phyloP scores from a whole-genome alignment of 2,888 invertebrate genomes.

The Priocnemis perturbator region DNA sequence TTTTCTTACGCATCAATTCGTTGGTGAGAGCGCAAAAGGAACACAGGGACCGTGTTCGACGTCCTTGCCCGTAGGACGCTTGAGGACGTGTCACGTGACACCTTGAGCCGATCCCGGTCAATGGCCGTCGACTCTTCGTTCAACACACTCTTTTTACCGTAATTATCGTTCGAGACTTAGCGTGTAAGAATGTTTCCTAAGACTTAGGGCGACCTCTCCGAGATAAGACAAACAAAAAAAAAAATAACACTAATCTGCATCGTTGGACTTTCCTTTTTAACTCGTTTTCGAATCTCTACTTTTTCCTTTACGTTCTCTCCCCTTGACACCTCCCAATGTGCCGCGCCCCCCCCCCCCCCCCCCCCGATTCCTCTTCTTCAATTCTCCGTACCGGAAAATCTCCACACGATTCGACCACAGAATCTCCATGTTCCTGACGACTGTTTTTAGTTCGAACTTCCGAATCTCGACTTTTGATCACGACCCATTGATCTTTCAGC shows the following conservation, averaged over 20 bases:
- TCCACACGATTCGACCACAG: slow-evolving; percentile 29
- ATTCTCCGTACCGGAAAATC: background rate
- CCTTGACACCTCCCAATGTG: background rate
- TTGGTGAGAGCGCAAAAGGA: slow-evolving; percentile 40
- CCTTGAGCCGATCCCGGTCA: background rate
- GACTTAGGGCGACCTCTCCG: slow-evolving; percentile 44
- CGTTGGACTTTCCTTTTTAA: slow-evolving; percentile 42
- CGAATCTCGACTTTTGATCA: slow-evolving; percentile 54
- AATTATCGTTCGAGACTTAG: slow-evolving; percentile 44
- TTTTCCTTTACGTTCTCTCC: background rate
- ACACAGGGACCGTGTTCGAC: slow-evolving; percentile 10
- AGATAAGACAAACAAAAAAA: background rate
- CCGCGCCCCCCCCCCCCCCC: too few relatives aligned
- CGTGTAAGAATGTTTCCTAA: slow-evolving; percentile 49
- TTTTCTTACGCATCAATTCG: slow-evolving; percentile 49
- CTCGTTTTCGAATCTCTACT: slow-evolving; percentile 50
- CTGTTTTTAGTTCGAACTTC: slow-evolving; percentile 37
- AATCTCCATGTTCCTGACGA: slow-evolving; percentile 36
- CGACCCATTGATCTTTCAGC: slow-evolving; percentile 13
- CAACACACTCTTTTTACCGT: slow-evolving; percentile 51
- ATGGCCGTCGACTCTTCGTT: slow-evolving; percentile 33
- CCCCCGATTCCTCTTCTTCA: background rate
- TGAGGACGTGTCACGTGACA: slow-evolving; percentile 4
- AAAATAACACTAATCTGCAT: slow-evolving; percentile 22
- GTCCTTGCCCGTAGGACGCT: slow-evolving; percentile 10